Evolutionary conservation across 2,113 vertebrate species (phyloP).

Genomic region (Micronisus gabar): DNA sequence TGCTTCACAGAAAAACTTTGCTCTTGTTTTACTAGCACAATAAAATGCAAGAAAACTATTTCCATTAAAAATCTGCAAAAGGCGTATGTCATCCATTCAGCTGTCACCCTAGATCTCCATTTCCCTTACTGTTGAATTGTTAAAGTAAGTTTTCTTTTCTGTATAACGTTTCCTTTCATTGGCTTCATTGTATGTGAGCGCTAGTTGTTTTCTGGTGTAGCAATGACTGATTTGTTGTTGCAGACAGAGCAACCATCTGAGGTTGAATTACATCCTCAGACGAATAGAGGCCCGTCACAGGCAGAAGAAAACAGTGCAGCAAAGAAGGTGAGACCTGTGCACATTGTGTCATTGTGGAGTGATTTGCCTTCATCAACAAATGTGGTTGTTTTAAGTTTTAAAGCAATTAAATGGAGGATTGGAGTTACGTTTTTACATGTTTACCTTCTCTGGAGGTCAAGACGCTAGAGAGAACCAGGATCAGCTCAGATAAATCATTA

Average conservation of each 20-base stretch:
- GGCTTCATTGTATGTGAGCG: constrained; percentile 23
- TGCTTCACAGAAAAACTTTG: not conserved
- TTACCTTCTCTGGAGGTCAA: constrained; percentile 35
- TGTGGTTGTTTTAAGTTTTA: not conserved
- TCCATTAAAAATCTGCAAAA: not conserved
- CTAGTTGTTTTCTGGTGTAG: constrained; percentile 27
- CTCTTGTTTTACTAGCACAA: not conserved
- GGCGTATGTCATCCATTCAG: not conserved
- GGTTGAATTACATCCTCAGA: constrained; percentile 69
- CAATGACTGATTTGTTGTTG: constrained; percentile 62
- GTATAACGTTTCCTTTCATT: constrained; percentile 14
- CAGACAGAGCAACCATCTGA: constrained; percentile 81
- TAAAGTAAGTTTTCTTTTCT: constrained; percentile 43
- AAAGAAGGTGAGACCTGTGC: constrained; percentile 79
- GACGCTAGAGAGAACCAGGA: not conserved
- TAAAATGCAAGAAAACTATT: not conserved
- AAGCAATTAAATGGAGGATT: not conserved
- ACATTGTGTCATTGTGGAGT: not conserved
- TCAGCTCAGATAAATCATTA: constrained; percentile 30
- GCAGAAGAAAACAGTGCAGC: constrained; percentile 76
- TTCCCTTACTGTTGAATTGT: not conserved
- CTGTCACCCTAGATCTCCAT: not conserved
- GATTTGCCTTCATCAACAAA: not conserved
- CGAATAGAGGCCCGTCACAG: constrained; percentile 66
- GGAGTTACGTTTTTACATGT: not conserved